A percentile compares a stretch with the other conserved stretches of the same genome.
These are phyloP conservation scores for Phortica magna DNA, from an alignment of 2,888 invertebrate species.

Conservation along the genomic window DNA sequence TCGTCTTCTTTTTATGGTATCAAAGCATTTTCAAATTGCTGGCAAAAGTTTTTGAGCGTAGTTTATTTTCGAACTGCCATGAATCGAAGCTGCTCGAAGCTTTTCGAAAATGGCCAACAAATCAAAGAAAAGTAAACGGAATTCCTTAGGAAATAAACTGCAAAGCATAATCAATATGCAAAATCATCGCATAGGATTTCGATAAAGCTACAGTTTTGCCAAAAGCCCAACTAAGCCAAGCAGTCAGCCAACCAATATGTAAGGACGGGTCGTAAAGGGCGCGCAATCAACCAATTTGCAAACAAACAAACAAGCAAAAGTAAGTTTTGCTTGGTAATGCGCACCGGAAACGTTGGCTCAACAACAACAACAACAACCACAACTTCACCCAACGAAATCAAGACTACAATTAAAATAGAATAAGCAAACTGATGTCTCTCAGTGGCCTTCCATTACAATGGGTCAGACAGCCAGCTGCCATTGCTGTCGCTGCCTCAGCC, in stretches of 20 bases:
- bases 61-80: no score
- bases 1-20: neutral
- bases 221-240: neutral
- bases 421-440: slow-evolving; percentile 53
- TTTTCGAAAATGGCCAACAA: no score
- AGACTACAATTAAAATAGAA: slow-evolving; percentile 69
- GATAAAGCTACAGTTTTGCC: no score
- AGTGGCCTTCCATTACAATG: neutral
- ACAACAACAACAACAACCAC: neutral
- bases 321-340: slow-evolving; percentile 23
- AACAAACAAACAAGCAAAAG: slow-evolving; percentile 25
- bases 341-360: slow-evolving; percentile 21
- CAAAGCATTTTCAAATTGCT: no score
- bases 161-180: slow-evolving; percentile 7
- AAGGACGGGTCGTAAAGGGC: neutral
- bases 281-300: slow-evolving; percentile 9
- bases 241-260: neutral
- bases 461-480: neutral
- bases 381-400: slow-evolving; percentile 54
- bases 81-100: no score
- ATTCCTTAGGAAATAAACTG: neutral
- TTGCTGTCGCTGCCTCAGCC: neutral
- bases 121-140: neutral
- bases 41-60: no score
- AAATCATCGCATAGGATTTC: neutral